Evolutionary conservation across 2,797 vertebrate species (phyloP).

Genomic region (Typhlichthys eigenmanni): DNA sequence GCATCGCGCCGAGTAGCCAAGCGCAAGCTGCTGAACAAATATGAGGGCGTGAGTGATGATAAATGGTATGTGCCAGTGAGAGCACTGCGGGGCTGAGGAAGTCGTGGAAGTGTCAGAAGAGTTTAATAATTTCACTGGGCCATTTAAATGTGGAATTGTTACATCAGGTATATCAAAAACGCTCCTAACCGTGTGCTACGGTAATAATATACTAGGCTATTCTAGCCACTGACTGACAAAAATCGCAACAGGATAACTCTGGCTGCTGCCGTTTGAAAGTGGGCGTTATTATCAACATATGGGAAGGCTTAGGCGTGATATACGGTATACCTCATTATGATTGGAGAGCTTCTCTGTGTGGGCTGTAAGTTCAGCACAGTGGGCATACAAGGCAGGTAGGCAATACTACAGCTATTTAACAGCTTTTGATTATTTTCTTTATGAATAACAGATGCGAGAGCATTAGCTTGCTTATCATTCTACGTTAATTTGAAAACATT

Average conservation of each 20-base stretch:
- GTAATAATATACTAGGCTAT: too few relatives aligned
- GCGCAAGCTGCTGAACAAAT: slow-evolving; percentile 48
- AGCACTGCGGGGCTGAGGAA: slow-evolving; percentile 16
- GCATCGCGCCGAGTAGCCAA: slow-evolving; percentile 41
- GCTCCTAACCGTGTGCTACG: background rate
- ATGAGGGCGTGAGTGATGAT: slow-evolving; percentile 52
- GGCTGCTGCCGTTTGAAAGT: slow-evolving; percentile 30
- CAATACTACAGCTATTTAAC: background rate
- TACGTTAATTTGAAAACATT: background rate
- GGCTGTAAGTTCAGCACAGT: slow-evolving; percentile 11
- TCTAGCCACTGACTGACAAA: background rate
- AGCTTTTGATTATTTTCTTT: background rate
- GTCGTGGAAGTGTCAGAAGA: background rate
- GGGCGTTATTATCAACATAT: background rate
- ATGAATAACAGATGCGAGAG: background rate
- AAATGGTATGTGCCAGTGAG: slow-evolving; percentile 33
- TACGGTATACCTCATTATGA: slow-evolving; percentile 15
- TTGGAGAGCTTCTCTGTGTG: slow-evolving; percentile 13
- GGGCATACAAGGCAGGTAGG: slow-evolving; percentile 53
- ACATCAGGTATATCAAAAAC: background rate
- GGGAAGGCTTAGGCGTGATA: slow-evolving; percentile 31
- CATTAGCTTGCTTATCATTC: background rate
- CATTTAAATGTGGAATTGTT: background rate
- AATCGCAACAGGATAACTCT: slow-evolving; percentile 9
- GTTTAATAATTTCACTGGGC: slow-evolving; percentile 33